Evolutionary conservation across 2,113 vertebrate species (phyloP).

Genomic region (Emberiza fucata): DNA sequence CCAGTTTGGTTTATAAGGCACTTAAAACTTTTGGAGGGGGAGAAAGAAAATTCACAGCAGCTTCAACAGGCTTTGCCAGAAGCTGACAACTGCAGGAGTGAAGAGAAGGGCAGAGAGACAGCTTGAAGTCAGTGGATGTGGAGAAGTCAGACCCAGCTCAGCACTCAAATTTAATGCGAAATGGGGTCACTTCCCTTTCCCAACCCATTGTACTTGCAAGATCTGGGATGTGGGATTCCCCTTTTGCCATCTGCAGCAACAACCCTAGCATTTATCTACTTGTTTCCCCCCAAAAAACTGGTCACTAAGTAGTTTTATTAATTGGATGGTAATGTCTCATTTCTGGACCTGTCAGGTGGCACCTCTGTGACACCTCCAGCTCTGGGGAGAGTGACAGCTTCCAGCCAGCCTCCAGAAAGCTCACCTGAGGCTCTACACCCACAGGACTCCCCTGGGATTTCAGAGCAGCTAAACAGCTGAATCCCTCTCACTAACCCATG

Average conservation of each 20-base stretch:
- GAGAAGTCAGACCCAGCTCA: background rate
- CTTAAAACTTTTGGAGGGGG: rapidly evolving
- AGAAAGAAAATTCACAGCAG: background rate
- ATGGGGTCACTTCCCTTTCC: background rate
- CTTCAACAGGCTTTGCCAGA: background rate
- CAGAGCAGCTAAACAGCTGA: background rate
- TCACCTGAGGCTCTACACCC: background rate
- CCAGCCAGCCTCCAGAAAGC: background rate
- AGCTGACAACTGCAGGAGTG: background rate
- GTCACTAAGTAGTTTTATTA: background rate
- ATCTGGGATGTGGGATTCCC: background rate
- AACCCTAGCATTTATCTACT: background rate
- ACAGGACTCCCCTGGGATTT: background rate
- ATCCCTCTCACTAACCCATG: background rate
- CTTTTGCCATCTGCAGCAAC: background rate
- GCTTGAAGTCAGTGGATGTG: background rate
- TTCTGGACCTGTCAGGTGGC: background rate
- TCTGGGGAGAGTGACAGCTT: background rate
- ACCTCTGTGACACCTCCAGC: background rate
- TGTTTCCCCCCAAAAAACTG: background rate
- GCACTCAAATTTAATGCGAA: background rate
- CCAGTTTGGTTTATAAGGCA: background rate
- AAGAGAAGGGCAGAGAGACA: background rate
- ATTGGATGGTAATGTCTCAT: background rate
- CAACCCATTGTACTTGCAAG: background rate